Conservation (phyloP, 2,113 vertebrate species). For the Smithornis capensis region DNA sequence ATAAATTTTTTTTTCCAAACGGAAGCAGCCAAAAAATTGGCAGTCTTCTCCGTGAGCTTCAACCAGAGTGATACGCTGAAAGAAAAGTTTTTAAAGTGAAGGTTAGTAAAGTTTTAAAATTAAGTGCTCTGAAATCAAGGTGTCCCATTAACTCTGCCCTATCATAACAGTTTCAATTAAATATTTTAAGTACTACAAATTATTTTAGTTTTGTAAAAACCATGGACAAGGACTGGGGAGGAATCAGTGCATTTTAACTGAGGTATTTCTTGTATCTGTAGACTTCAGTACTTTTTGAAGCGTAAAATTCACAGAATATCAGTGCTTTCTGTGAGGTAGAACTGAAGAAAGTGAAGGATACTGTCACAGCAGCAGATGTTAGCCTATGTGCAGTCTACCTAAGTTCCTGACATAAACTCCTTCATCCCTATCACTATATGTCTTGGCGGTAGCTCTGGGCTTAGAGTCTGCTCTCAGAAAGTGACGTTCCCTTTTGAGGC, state of each 20-base stretch:
- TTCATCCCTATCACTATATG: background rate
- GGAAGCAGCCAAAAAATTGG: background rate
- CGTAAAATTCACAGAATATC: background rate
- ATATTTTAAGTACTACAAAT: background rate
- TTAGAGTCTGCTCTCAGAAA: background rate
- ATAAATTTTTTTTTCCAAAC: constrained; percentile 4
- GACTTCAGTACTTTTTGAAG: background rate
- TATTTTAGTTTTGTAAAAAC: background rate
- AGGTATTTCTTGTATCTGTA: background rate
- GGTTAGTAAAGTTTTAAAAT: background rate
- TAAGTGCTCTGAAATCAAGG: background rate
- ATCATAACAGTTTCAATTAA: background rate
- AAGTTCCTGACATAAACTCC: background rate
- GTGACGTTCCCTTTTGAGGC: background rate
- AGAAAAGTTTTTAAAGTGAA: background rate
- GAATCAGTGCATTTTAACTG: background rate
- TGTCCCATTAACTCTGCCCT: background rate
- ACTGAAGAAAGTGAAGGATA: background rate
- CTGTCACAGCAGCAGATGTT: background rate
- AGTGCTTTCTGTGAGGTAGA: background rate
- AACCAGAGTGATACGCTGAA: background rate
- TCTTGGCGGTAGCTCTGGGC: background rate
- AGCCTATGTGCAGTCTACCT: background rate
- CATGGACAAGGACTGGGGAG: background rate
- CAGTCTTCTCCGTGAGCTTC: background rate